Conservation (phyloP, 2,113 vertebrate genomes). For the Camelus dromedarius region DNA sequence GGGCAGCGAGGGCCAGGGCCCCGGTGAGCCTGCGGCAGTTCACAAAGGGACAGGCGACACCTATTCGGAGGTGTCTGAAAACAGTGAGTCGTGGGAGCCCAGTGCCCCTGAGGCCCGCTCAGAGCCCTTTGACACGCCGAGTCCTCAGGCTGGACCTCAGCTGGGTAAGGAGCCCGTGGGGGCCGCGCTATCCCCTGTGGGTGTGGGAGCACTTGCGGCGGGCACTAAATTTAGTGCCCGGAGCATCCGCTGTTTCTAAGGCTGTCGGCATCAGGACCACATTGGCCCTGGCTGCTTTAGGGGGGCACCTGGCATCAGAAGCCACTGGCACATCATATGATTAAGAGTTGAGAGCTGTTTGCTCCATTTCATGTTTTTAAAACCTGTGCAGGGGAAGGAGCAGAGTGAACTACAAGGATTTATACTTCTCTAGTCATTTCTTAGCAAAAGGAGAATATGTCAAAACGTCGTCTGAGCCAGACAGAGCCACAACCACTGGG, state of each 20-base stretch:
- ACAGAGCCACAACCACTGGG: not conserved
- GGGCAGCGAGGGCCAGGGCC: conserved; percentile 72
- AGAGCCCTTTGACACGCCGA: conserved; percentile 67
- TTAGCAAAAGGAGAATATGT: not conserved
- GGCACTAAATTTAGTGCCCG: not conserved
- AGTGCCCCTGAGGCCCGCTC: conserved; percentile 73
- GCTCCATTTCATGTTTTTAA: not conserved
- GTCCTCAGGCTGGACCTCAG: conserved; percentile 71
- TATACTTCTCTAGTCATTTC: not conserved
- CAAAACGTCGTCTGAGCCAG: not conserved
- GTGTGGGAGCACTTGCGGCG: no score
- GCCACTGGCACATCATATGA: not conserved
- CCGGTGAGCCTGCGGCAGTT: conserved; percentile 42
- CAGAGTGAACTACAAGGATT: not conserved
- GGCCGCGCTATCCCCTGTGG: not conserved
- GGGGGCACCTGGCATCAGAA: not conserved
- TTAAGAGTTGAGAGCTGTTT: not conserved
- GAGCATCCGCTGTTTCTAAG: not conserved
- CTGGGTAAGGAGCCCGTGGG: conserved; percentile 85
- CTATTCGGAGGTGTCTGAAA: conserved; percentile 82
- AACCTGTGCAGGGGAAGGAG: not conserved
- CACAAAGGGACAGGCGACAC: conserved; percentile 69
- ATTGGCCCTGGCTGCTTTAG: not conserved
- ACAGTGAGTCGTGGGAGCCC: conserved; percentile 85
- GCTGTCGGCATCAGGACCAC: not conserved